These are phyloP conservation scores for Sarcoramphus papa DNA, from an alignment of 2,797 vertebrate species.

Conservation along the genomic window DNA sequence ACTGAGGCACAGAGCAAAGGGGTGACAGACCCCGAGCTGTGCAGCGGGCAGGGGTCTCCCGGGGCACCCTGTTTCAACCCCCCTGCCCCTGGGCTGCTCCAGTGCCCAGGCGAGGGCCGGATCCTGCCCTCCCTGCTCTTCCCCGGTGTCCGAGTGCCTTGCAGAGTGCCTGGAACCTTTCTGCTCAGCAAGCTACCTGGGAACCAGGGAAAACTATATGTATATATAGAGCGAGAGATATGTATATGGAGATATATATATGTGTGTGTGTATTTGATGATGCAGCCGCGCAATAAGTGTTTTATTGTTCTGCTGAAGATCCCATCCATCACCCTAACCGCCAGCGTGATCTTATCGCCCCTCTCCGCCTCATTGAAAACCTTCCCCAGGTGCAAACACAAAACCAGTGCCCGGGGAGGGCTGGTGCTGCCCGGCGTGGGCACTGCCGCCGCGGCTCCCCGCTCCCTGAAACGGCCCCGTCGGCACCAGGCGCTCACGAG, in stretches of 20 bases:
- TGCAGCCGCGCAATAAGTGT: not conserved
- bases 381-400: not conserved
- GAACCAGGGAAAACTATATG: not conserved
- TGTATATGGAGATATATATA: too few relatives aligned
- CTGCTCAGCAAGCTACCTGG: not conserved
- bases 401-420: not conserved
- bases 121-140: not conserved
- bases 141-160: too few relatives aligned
- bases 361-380: not conserved
- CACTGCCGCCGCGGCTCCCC: rapidly evolving
- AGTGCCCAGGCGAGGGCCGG: rapidly evolving
- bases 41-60: rapidly evolving
- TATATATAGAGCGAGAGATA: rapidly evolving
- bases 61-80: not conserved
- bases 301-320: not conserved
- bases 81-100: not conserved
- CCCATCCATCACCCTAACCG: not conserved
- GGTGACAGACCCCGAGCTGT: not conserved
- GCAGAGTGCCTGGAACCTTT: not conserved
- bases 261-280: not conserved
- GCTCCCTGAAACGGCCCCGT: not conserved
- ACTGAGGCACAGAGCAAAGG: not conserved
- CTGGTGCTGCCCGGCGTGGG: not conserved
- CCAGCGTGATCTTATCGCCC: not conserved
- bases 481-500: not conserved